phyloP scores from a whole-genome alignment of 2,113 vertebrate genomes.

The Charina bottae region DNA sequence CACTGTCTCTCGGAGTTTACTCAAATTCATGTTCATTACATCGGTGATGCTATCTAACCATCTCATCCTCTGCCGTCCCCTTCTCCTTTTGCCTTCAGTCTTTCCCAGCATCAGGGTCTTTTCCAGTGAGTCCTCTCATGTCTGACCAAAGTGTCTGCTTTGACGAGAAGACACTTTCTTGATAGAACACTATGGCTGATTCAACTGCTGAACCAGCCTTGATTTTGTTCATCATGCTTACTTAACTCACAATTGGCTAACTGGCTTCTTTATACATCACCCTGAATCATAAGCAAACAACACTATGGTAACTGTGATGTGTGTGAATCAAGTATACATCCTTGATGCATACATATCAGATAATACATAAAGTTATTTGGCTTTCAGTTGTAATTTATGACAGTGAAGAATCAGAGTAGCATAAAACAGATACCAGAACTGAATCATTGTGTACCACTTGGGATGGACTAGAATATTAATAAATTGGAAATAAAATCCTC shows the following conservation, averaged over 20 bases:
- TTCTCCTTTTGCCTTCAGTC: too few relatives aligned
- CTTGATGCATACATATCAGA: background rate
- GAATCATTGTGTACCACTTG: constrained; percentile 4
- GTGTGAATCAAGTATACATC: background rate
- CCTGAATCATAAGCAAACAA: background rate
- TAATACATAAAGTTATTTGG: background rate
- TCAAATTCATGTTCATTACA: too few relatives aligned
- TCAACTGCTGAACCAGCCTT: background rate
- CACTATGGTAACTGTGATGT: background rate
- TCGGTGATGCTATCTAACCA: too few relatives aligned
- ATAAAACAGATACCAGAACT: background rate
- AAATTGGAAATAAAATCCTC: constrained; percentile 68
- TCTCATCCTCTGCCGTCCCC: too few relatives aligned
- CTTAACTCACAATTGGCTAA: background rate
- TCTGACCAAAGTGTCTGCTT: background rate
- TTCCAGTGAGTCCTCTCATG: too few relatives aligned
- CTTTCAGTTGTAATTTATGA: background rate
- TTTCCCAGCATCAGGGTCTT: too few relatives aligned
- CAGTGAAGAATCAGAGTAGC: background rate
- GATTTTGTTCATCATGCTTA: background rate
- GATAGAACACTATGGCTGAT: background rate
- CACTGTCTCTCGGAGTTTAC: too few relatives aligned
- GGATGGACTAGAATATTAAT: constrained; percentile 49
- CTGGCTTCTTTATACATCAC: background rate
- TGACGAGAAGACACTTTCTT: background rate